Percentiles rank a stretch among this genome's conserved stretches.
Evolutionary conservation across 2,113 vertebrate species (phyloP).

Genomic region (Rynchops niger): DNA sequence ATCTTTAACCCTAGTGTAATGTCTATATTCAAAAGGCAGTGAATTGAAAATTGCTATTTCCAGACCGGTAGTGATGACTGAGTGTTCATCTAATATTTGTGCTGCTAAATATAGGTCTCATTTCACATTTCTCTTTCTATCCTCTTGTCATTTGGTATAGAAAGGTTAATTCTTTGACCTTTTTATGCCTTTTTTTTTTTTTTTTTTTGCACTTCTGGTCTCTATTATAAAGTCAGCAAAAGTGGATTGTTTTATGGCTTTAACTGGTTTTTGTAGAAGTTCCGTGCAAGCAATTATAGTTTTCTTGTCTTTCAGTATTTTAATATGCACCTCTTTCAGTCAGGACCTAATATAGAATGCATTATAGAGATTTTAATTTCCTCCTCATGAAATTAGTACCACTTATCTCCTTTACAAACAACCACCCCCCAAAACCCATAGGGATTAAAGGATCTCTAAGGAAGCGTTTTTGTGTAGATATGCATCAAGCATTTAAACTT

Average conservation of each 20-base stretch:
- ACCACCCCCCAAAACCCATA: neutral
- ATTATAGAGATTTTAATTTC: neutral
- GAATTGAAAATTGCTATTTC: neutral
- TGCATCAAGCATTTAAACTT: neutral
- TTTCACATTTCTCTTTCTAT: neutral
- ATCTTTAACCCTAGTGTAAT: neutral
- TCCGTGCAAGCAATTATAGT: neutral
- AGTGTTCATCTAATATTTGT: neutral
- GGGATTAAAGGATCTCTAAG: neutral
- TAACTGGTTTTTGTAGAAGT: neutral
- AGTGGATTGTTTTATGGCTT: neutral
- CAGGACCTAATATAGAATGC: neutral
- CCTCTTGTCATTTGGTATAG: neutral
- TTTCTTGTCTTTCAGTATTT: neutral
- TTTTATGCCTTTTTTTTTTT: neutral
- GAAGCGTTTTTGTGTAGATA: neutral
- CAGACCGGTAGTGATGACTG: neutral
- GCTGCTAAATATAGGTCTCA: neutral
- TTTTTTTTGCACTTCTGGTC: neutral
- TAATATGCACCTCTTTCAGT: neutral
- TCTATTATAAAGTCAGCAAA: neutral
- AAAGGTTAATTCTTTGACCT: neutral
- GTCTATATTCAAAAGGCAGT: neutral
- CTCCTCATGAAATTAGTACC: neutral
- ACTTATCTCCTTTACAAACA: neutral